These are phyloP conservation scores for Thripadectes ignobilis DNA, from an alignment of 2,797 vertebrate species.

Conservation along the genomic window DNA sequence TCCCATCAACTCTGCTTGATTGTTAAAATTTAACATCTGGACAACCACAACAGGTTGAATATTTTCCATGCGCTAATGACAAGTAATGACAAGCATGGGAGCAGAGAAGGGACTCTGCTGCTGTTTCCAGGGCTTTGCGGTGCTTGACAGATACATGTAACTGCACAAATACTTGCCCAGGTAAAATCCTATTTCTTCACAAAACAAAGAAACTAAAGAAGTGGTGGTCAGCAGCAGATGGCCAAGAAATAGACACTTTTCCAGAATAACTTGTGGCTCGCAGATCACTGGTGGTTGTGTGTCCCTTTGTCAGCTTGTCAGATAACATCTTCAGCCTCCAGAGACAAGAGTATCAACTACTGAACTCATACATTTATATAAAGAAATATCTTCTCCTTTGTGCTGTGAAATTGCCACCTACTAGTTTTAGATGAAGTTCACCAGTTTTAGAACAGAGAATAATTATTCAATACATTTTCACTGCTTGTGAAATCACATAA, in stretches of 20 bases:
- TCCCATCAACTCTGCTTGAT: background rate
- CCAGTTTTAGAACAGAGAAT: background rate
- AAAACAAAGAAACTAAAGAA: background rate
- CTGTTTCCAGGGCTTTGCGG: background rate
- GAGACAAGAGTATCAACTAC: background rate
- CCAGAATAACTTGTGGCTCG: background rate
- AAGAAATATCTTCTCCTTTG: background rate
- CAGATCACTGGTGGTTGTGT: background rate
- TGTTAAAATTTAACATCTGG: background rate
- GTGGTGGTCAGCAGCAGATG: background rate
- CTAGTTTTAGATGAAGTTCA: background rate
- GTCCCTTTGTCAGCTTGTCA: background rate
- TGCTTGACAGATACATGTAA: background rate
- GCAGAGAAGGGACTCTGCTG: background rate
- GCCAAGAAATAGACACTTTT: background rate
- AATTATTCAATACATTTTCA: background rate
- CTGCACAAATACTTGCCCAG: background rate
- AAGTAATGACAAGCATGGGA: background rate
- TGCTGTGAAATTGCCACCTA: background rate
- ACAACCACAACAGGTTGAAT: background rate
- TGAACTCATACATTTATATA: accelerated
- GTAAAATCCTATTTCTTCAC: background rate
- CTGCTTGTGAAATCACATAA: background rate
- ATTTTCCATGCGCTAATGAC: background rate
- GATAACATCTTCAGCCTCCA: background rate